Evolutionary conservation across 2,113 vertebrate genomes (phyloP).

Genomic region (Dicentrarchus labrax): DNA sequence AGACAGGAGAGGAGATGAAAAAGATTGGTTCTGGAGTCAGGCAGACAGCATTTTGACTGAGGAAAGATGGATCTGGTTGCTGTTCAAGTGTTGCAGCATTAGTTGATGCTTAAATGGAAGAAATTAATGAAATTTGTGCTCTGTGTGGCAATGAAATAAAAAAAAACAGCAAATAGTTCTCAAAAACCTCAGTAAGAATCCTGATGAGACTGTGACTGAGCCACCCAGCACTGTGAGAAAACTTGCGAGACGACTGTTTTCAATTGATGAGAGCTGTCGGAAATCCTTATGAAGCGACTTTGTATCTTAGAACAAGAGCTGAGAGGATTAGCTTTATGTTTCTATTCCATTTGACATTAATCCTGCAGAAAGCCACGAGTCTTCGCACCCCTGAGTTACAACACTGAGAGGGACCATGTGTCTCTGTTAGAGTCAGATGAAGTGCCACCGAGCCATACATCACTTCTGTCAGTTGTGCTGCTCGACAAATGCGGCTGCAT

Average conservation of each 20-base stretch:
- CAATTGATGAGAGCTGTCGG: conserved; percentile 55
- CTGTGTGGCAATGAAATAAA: not conserved
- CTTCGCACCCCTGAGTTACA: conserved; percentile 51
- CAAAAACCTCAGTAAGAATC: conserved; percentile 24
- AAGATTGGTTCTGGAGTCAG: conserved; percentile 18
- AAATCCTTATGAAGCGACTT: conserved; percentile 60
- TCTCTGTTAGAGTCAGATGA: conserved; percentile 56
- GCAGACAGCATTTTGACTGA: conserved; percentile 14
- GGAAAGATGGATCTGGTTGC: not conserved
- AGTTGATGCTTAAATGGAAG: not conserved
- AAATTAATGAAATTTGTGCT: not conserved
- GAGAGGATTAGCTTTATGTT: conserved; percentile 77
- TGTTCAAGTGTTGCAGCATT: not conserved
- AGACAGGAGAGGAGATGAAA: conserved; percentile 41
- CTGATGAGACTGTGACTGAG: conserved; percentile 27
- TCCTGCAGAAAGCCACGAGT: conserved; percentile 65
- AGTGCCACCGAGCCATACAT: conserved; percentile 60
- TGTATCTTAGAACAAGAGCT: conserved; percentile 67
- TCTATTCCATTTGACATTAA: conserved; percentile 79
- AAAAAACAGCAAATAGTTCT: not conserved
- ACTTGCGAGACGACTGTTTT: conserved; percentile 34
- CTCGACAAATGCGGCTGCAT: not conserved
- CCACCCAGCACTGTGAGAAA: conserved; percentile 41
- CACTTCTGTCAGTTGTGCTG: conserved; percentile 42
- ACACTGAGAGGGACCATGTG: conserved; percentile 20